Conservation (phyloP, 2,888 invertebrate species). For the Magallana nippona region DNA sequence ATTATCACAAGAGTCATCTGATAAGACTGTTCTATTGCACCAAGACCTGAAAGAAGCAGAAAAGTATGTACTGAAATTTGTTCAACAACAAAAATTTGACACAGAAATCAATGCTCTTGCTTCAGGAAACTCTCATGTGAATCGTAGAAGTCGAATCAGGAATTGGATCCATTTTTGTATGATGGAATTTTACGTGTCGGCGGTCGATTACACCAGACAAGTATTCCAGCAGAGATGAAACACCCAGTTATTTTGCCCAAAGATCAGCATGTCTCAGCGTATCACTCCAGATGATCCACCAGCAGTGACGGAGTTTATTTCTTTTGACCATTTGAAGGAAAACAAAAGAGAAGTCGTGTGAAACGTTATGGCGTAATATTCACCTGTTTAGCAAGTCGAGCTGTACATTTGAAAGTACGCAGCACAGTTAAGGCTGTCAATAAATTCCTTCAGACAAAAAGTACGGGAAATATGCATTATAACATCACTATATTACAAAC, state of each 20-base stretch:
- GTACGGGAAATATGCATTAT: too few species aligned
- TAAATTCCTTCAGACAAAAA: too few species aligned
- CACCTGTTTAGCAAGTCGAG: constrained; percentile 51
- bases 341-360: constrained; percentile 46
- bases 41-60: constrained; percentile 10
- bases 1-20: neutral
- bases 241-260: neutral
- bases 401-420: constrained; percentile 53
- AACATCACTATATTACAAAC: too few species aligned
- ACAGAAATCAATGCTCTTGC: neutral
- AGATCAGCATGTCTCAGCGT: constrained; percentile 41
- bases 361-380: constrained; percentile 59
- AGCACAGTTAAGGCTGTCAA: too few species aligned
- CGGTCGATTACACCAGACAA: neutral
- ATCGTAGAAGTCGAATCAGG: constrained; percentile 10
- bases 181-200: constrained; percentile 9
- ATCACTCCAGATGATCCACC: constrained; percentile 48
- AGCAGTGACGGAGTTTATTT: constrained; percentile 52
- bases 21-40: neutral
- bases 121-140: neutral
- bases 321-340: constrained; percentile 57
- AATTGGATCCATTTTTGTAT: constrained; percentile 19
- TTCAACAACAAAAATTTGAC: constrained; percentile 3
- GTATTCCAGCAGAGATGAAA: constrained; percentile 1
- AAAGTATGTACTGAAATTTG: neutral